phyloP scores from a whole-genome alignment of 2,888 invertebrate species.

The Agrypnus murinus region DNA sequence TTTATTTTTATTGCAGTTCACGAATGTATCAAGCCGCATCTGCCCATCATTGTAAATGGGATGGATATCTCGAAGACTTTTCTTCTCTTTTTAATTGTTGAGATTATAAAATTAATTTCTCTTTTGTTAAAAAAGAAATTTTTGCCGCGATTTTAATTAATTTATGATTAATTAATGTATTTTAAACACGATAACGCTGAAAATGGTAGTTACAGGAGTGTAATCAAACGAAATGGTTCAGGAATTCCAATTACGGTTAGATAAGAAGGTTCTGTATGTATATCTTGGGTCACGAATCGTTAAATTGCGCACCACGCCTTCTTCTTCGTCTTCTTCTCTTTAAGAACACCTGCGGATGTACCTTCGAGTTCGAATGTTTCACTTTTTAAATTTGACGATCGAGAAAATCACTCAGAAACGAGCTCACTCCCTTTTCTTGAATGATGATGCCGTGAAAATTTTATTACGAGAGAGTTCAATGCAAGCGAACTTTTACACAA shows the following conservation, averaged over 20 bases:
- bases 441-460: not conserved
- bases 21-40: slow-evolving; percentile 19
- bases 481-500: slow-evolving; percentile 50
- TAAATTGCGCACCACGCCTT: slow-evolving; percentile 56
- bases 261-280: slow-evolving; percentile 44
- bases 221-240: slow-evolving; percentile 14
- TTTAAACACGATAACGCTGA: no score
- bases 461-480: slow-evolving; percentile 28
- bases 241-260: slow-evolving; percentile 47
- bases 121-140: no score
- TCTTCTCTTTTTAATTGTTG: not conserved
- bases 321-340: slow-evolving; percentile 44
- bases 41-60: not conserved
- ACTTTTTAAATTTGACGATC: slow-evolving; percentile 35
- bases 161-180: no score
- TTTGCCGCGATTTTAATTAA: no score
- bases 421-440: not conserved
- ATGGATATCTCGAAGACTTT: no score
- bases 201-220: not conserved
- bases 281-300: slow-evolving; percentile 52
- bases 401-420: not conserved
- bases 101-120: no score
- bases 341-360: slow-evolving; percentile 48
- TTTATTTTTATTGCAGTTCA: slow-evolving; percentile 27
- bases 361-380: slow-evolving; percentile 47